Percentiles rank a stretch among this genome's conserved stretches.
phyloP scores from a whole-genome alignment of 2,797 vertebrate genomes.

The Microchirus variegatus region DNA sequence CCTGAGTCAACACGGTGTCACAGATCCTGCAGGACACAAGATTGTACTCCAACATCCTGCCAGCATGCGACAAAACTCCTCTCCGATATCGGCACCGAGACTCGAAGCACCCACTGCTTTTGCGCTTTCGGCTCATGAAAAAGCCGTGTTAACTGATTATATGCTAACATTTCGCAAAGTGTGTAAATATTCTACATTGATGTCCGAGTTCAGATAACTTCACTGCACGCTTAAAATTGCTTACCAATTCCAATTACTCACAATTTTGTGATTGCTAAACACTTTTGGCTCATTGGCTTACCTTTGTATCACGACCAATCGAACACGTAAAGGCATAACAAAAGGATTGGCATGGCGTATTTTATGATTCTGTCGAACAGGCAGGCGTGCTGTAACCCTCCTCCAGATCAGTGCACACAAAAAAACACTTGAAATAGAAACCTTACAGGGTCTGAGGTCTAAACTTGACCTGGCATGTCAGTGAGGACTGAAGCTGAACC shows the following conservation, averaged over 20 bases:
- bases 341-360: background rate
- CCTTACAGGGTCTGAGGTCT: conserved; percentile 23
- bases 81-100: background rate
- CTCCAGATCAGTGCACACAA: conserved; percentile 14
- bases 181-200: too few species aligned
- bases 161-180: too few species aligned
- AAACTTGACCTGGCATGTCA: conserved; percentile 37
- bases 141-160: too few species aligned
- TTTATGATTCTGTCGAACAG: conserved; percentile 8
- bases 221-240: too few species aligned
- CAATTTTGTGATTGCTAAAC: too few species aligned
- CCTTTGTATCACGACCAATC: background rate
- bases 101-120: background rate
- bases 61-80: background rate
- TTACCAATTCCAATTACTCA: too few species aligned
- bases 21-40: conserved; percentile 6
- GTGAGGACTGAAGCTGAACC: conserved; percentile 47
- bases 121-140: background rate
- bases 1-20: background rate
- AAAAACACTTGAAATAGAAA: conserved; percentile 33
- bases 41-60: conserved; percentile 11
- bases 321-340: too few species aligned
- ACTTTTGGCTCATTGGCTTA: background rate
- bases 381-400: conserved; percentile 10
- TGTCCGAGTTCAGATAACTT: too few species aligned